Conservation (phyloP, 2,888 invertebrate species). For the Epinotia demarniana region DNA sequence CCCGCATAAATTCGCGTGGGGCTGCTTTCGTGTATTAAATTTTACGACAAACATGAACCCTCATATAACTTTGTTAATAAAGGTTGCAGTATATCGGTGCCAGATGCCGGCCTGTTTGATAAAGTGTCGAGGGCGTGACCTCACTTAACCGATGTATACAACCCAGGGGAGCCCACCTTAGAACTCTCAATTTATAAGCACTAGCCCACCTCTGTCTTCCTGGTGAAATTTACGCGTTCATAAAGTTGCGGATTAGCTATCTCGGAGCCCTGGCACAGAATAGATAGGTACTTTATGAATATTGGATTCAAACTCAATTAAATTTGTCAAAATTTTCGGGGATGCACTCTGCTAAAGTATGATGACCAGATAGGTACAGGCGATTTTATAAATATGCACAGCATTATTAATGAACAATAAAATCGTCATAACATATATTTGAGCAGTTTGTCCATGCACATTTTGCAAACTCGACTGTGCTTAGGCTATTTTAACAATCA, state of each 20-base stretch:
- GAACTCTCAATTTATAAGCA: constrained; percentile 40
- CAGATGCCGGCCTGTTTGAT: constrained; percentile 62
- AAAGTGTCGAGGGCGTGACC: constrained; percentile 51
- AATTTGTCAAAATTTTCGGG: neutral
- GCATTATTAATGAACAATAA: too few relatives aligned
- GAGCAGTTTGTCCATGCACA: too few relatives aligned
- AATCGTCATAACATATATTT: too few relatives aligned
- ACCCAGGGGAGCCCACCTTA: constrained; percentile 36
- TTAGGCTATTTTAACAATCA: neutral
- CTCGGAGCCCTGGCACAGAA: constrained; percentile 5
- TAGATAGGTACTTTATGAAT: constrained; percentile 9
- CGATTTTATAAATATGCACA: too few relatives aligned
- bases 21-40: constrained; percentile 76
- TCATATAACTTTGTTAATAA: constrained; percentile 82
- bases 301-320: constrained; percentile 25
- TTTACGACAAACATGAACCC: constrained; percentile 77
- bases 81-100: constrained; percentile 73
- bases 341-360: neutral
- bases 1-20: constrained; percentile 73
- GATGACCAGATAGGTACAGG: neutral
- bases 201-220: constrained; percentile 32
- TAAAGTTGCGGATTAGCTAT: constrained; percentile 39
- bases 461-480: too few relatives aligned
- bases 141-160: constrained; percentile 44
- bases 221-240: constrained; percentile 32